Evolutionary conservation across 2,113 vertebrate species (phyloP), one percentile per base, ranked within the genome.

Genomic region (Larimichthys crocea): DNA sequence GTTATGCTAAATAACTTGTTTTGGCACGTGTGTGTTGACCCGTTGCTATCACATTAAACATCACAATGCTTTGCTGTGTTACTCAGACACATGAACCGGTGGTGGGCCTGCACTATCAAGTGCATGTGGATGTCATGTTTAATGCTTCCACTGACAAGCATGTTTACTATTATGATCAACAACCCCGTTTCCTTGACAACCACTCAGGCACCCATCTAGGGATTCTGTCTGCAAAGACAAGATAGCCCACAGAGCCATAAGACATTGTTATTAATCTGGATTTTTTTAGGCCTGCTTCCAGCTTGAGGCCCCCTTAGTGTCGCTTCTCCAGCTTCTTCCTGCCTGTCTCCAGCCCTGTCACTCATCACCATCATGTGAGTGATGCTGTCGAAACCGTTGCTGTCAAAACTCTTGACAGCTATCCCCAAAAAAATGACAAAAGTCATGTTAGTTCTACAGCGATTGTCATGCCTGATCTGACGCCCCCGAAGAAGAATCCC

Each of bases 221-320:
- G 59, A 74, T 77, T 77, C 64, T 79, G 67, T 53, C 62, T 78
- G 75, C 49, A 0, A 55, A 12, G 73, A 75, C 74, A 77, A 83
- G 68, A 83, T 16, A 49, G 64, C 56, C 52, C 62, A 65, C 3
- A 20, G 53, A 76, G 44, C 53, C 75, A 46, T 4, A n/a, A 67
- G 11, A 74, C 44, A 63, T 22, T 14, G 42, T 50, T 63, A 83
- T 74, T 61, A 74, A 69, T 85, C 59, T 40, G 26, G 48, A 71
- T 69, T 60, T 26, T 71, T 74, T 53, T 65, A 35, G 82, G 70
- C 60, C 46, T 5, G 22, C 46, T 3, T 80, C 74, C 84, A 80
- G 73, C 49, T 62, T 31, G 70, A 40, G 55, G 50, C 76, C 60
- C 60, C 29, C 42, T 35, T 42, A 48, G 42, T 31, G 2, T 55